Percentiles rank a stretch among this genome's conserved stretches.
Evolutionary conservation across 2,797 vertebrate species (phyloP).

Genomic region (Malurus leucopterus): DNA sequence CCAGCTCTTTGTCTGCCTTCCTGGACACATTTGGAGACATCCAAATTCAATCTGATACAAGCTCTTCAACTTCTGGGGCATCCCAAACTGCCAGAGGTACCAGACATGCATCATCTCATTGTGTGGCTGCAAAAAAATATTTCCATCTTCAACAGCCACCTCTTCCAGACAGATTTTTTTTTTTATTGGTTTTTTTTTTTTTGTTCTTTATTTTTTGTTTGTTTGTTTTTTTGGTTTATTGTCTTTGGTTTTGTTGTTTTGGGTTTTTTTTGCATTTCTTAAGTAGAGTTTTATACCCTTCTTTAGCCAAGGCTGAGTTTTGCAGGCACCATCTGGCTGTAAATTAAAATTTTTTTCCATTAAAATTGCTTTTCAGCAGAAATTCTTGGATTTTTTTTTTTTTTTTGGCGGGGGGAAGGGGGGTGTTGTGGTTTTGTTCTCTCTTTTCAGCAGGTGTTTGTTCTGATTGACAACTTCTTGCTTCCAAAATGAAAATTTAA

Average conservation of each 20-base stretch:
- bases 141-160: background rate
- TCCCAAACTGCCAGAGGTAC: background rate
- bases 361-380: background rate
- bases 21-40: background rate
- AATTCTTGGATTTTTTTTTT: background rate
- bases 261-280: background rate
- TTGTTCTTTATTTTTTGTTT: background rate
- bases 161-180: background rate
- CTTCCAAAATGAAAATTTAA: background rate
- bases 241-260: no score
- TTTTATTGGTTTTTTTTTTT: background rate
- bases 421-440: accelerated
- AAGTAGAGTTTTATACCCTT: background rate
- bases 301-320: background rate
- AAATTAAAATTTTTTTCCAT: background rate
- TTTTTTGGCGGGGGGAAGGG: no score
- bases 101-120: background rate
- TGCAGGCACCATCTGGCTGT: background rate
- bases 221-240: background rate
- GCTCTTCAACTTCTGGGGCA: background rate
- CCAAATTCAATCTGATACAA: background rate
- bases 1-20: background rate
- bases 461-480: background rate
- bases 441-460: background rate
- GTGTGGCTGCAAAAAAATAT: background rate